Conservation (phyloP, 2,113 vertebrate genomes). For the Burhinus bistriatus region DNA sequence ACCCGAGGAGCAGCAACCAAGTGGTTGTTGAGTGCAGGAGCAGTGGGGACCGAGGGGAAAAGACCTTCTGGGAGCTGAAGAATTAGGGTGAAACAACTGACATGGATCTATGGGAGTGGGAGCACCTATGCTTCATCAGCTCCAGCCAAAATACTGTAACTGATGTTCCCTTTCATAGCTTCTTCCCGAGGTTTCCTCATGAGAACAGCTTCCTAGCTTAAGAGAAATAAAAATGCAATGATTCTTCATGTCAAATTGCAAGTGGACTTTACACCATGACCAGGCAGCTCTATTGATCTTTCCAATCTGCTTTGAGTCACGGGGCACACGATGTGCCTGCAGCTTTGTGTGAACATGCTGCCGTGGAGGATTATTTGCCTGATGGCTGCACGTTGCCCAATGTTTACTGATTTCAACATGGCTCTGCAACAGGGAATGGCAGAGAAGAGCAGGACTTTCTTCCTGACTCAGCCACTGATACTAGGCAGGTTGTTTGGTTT, state of each 20-base stretch:
- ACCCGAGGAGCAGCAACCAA: not conserved
- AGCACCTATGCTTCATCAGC: not conserved
- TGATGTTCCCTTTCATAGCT: not conserved
- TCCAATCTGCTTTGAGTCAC: not conserved
- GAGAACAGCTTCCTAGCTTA: not conserved
- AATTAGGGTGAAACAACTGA: not conserved
- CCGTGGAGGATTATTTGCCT: not conserved
- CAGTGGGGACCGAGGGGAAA: not conserved
- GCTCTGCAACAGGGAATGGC: not conserved
- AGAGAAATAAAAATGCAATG: not conserved
- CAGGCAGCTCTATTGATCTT: not conserved
- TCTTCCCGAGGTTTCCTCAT: not conserved
- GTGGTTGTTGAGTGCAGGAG: not conserved
- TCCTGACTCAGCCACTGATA: not conserved
- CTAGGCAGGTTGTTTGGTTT: not conserved
- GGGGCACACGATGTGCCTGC: not conserved
- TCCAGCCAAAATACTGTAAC: not conserved
- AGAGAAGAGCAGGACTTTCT: not conserved
- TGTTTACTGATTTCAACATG: constrained; percentile 13
- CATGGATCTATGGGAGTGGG: not conserved
- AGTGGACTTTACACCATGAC: not conserved
- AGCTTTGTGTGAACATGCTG: not conserved
- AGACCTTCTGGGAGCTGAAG: not conserved
- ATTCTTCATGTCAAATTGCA: not conserved
- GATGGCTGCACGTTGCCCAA: not conserved